Conservation (phyloP, 2,797 vertebrate genomes). For the Melanotaenia pygmaea region DNA sequence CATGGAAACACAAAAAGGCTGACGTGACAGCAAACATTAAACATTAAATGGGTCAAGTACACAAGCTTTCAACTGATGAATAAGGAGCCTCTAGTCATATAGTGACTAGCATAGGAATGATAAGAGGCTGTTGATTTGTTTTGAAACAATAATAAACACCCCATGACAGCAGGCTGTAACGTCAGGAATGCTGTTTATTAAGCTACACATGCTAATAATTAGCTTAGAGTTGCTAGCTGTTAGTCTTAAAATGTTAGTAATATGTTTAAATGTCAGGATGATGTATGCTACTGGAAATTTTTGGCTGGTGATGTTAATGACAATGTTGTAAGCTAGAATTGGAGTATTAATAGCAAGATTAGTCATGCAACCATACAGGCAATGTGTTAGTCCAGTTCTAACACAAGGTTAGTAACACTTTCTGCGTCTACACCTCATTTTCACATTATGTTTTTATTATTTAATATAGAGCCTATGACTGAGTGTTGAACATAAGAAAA, state of each 20-base stretch:
- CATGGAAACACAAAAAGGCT: no score
- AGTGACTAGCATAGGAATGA: neutral
- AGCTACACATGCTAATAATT: neutral
- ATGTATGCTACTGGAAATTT: neutral
- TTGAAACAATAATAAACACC: neutral
- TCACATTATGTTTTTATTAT: no score
- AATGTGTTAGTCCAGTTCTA: no score
- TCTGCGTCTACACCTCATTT: no score
- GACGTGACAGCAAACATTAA: no score
- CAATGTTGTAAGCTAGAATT: neutral
- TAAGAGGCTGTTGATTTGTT: neutral
- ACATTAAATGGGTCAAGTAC: no score
- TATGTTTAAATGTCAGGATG: neutral
- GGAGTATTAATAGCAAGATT: constrained; percentile 7
- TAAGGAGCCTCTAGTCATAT: neutral
- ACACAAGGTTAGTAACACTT: no score
- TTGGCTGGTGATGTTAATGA: neutral
- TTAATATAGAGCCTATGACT: no score
- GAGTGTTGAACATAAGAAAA: no score
- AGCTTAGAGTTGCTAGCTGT: neutral
- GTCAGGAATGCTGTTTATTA: no score
- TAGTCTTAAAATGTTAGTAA: neutral
- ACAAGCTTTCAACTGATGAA: no score
- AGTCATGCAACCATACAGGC: no score
- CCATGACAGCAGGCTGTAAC: neutral